phyloP scores from a whole-genome alignment of 2,888 invertebrate species.

The Horisme vitalbata region DNA sequence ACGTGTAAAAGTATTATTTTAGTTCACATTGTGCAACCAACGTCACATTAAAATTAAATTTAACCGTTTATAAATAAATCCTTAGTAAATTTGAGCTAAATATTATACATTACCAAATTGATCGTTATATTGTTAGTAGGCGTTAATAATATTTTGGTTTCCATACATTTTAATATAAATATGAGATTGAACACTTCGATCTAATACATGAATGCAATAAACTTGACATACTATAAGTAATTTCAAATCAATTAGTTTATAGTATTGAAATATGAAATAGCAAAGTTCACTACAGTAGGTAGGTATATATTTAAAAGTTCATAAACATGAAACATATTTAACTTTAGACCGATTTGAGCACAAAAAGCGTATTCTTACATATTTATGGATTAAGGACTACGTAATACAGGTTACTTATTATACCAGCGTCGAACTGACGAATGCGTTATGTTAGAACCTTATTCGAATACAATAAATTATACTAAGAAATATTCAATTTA shows the following conservation, averaged over 20 bases:
- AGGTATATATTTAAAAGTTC: constrained; percentile 39
- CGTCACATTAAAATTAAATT: background rate
- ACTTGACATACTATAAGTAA: no score
- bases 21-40: constrained; percentile 2
- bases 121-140: constrained; percentile 57
- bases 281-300: constrained; percentile 44
- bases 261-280: constrained; percentile 48
- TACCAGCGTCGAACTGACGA: constrained; percentile 80
- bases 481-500: constrained; percentile 66
- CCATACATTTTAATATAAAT: constrained; percentile 40
- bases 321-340: constrained; percentile 39
- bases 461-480: constrained; percentile 68
- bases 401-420: constrained; percentile 56
- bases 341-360: constrained; percentile 80
- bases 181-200: constrained; percentile 72
- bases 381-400: constrained; percentile 45
- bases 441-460: constrained; percentile 67
- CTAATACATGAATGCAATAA: no score
- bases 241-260: constrained; percentile 32
- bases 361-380: constrained; percentile 70
- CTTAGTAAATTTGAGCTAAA: constrained; percentile 63
- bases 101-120: constrained; percentile 48
- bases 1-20: constrained; percentile 9
- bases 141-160: constrained; percentile 51
- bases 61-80: constrained; percentile 4